Conservation (phyloP, 2,113 vertebrate species). For the Conger conger region DNA sequence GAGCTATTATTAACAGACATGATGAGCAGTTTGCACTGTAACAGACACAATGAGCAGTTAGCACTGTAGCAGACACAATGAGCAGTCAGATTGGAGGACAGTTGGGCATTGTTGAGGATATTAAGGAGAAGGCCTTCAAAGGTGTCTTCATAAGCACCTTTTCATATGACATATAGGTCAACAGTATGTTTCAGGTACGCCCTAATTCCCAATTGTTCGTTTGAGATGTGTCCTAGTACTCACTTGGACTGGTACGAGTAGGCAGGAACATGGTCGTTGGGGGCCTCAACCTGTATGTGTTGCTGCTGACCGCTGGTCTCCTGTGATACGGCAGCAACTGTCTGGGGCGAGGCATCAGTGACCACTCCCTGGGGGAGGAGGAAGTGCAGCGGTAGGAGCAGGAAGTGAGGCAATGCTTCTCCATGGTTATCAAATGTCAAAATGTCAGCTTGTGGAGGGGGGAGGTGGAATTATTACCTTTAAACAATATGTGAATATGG, state of each 20-base stretch:
- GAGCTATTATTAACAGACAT: not conserved
- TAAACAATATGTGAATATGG: not conserved
- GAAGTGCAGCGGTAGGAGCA: conserved; percentile 49
- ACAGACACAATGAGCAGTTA: not conserved
- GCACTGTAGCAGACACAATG: not conserved
- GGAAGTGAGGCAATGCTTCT: conserved; percentile 15
- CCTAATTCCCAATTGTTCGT: not conserved
- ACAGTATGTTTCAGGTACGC: not conserved
- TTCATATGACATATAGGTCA: not conserved
- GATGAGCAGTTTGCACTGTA: not conserved
- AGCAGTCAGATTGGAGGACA: too few relatives aligned
- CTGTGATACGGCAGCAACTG: conserved; percentile 91
- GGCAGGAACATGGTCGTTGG: conserved; percentile 84
- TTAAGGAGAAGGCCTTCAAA: too few relatives aligned
- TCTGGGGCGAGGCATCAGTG: conserved; percentile 91
- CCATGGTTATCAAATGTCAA: not conserved
- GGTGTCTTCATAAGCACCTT: too few relatives aligned
- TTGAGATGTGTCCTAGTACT: conserved; percentile 51
- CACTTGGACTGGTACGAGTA: conserved; percentile 98
- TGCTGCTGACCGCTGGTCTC: conserved; percentile 90
- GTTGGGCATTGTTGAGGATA: too few relatives aligned
- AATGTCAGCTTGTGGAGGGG: not conserved
- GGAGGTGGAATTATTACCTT: not conserved
- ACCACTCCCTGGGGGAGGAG: conserved; percentile 83
- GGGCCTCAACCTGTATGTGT: conserved; percentile 90